Evolutionary conservation across 53 echinoderm and acorn worm genomes (phyloP), one percentile per base, ranked within the genome.

Genomic region (Holothuria leucospilota): DNA sequence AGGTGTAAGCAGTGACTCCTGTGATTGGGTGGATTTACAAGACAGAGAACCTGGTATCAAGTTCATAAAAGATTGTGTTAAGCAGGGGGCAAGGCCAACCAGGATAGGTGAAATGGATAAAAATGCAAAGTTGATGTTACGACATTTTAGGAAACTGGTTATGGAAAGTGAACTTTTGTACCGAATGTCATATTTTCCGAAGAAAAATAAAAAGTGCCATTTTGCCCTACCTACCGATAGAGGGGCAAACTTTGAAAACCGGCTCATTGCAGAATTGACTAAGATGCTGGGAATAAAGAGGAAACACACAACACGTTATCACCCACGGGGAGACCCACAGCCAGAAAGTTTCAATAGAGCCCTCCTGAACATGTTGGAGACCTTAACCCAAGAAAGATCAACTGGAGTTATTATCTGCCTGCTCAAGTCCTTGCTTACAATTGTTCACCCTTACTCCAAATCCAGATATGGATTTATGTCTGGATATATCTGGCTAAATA

Each of bases 391-490:
- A 29, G 87, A 84, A 88, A 85, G 71, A 9, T 21, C 10, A 40
- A 58, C 59, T 91, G 88, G 88, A 69, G 88, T 38, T 21, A n/a
- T 5, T 77, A 88, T 29, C 58, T 88, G 21, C 58, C 85, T 61
- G 79, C 88, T 6, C 16, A 88, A 49, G 92, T 88, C 15, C 92
- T 88, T 85, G 92, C 92, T 6, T 91, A 88, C 26, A 91, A 85
- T n/a, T 91, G 88, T 42, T 86, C n/a, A n/a, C n/a, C n/a, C n/a
- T n/a, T n/a, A n/a, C n/a, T n/a, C n/a, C n/a, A n/a, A n/a, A n/a
- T n/a, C n/a, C n/a, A n/a, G n/a, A n/a, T n/a, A n/a, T n/a, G n/a
- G n/a, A n/a, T n/a, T n/a, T n/a, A n/a, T n/a, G n/a, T n/a, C n/a
- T n/a, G n/a, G n/a, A n/a, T n/a, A n/a, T n/a, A n/a, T n/a, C n/a